Evolutionary conservation across 2,888 invertebrate species (phyloP), one percentile per base, ranked within the genome.

Genomic region (Nemurella pictetii): DNA sequence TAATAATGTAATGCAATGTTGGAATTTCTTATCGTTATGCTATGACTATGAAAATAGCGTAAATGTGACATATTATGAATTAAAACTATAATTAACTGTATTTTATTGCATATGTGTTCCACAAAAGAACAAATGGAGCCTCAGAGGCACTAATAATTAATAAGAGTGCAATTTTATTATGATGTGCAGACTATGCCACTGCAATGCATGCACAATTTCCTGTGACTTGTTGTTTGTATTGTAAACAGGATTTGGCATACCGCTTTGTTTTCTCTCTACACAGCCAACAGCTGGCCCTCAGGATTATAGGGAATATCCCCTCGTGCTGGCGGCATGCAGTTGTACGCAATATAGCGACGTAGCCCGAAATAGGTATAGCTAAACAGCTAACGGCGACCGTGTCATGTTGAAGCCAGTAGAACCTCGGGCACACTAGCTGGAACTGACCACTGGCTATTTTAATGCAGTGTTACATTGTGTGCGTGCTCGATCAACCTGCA

Each of bases 231-330:
- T 85, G 85, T 85, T 85, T 85, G 84, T 80, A 85, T 27, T 81
- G 77, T 84, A 84, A 85, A 85, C 85, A 85, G 85, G 85, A 85
- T 85, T 85, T 85, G 85, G 80, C 77, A 80, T 83, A 26, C 26
- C 32, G 55, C 73, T 83, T 72, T 85, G 84, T 84, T 85, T 85
- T 84, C 85, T 84, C 84, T 85, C 36, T 73, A 75, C 80, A 77
- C 85, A 85, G 83, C 73, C 73, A 30, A 26, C 25, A 35, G 32
- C 36, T 28, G 36, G 73, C 83, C 73, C 32, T 26, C 29, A 30
- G 83, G 83, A 83, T 83, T 83, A 83, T 27, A 4, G 78, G 78
- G 78, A 78, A 78, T 78, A 78, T 78, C 78, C 78, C 78, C 78
- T 78, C 29, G 78, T 78, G 1, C 78, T 78, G 27, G 78, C 29